Conservation (phyloP, 2,113 vertebrate genomes). For the Gulo gulo region DNA sequence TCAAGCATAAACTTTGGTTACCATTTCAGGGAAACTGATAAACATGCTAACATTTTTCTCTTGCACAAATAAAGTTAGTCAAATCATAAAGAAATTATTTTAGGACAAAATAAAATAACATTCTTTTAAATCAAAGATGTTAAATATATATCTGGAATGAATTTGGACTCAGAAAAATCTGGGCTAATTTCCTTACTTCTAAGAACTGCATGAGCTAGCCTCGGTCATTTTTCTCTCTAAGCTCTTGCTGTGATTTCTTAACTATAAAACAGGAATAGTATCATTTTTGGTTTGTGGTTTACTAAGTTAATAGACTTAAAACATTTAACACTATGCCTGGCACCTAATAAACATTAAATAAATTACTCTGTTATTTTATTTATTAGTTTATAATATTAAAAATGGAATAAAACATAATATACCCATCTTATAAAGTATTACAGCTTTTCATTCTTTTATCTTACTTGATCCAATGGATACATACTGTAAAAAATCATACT, state of each 20-base stretch:
- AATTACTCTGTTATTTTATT: not conserved
- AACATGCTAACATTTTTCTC: too few species aligned
- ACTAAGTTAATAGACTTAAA: not conserved
- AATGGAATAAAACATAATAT: not conserved
- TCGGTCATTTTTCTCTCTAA: not conserved
- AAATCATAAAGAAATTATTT: too few species aligned
- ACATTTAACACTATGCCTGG: not conserved
- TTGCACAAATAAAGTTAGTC: too few species aligned
- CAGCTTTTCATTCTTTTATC: not conserved
- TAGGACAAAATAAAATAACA: not conserved
- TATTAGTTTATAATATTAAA: not conserved
- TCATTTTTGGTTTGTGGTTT: not conserved
- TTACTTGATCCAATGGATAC: not conserved
- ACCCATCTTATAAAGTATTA: not conserved
- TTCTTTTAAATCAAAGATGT: not conserved
- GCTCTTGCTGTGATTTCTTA: not conserved
- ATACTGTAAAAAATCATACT: not conserved
- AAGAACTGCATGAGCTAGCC: not conserved
- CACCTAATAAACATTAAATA: conserved; percentile 2
- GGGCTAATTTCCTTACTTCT: not conserved
- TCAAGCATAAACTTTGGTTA: not conserved
- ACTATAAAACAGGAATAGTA: not conserved
- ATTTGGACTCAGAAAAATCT: not conserved
- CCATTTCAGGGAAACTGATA: too few species aligned
- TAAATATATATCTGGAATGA: not conserved